Base-by-base conservation (phyloP, 2,888 invertebrate genomes). In the Eumerus sabulonum region DNA sequence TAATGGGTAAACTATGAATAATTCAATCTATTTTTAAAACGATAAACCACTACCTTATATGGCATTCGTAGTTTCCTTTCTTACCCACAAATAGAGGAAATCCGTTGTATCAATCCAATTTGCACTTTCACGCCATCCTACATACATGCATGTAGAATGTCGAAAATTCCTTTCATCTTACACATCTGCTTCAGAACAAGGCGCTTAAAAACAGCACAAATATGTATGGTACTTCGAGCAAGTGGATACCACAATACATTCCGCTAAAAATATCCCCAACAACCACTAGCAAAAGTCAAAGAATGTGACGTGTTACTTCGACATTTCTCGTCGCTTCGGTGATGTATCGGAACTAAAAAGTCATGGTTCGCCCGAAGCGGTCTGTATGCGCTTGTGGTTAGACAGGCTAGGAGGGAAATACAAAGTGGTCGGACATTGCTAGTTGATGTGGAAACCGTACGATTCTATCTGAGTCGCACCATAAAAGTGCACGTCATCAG, bases 401-500 rank as follows among this genome's bases (percentile, higher is more conserved):
- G 45, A n/a, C 35, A 11, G 40, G 40, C 40, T 11, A 11, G 40
- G 11, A n/a, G 40, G n/a, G 17, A 62, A 11, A 54, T 44, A 40
- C 2, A 66, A 66, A 64, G 51, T 57, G 48, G 17, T 50, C 50
- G 44, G 27, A 36, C 18, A 9, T 54, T 18, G 35, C 13, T 35
- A 42, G 9, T 27, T 57, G 54, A 19, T 9, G 45, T 35, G 53
- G 9, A 45, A 60, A 35, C 38, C 12, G 11, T 12, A 13, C 13
- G 11, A n/a, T 11, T 16, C 71, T 27, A 27, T 27, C 14, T 27
- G 18, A 13, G 56, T 27, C 74, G 51, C 60, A 70, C 76, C 76
- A 76, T 76, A 76, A 76, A 76, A 76, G 68, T 76, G 63, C 68
- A 64, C 76, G 76, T 76, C 76, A 76, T 70, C 63, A 57, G 53